These are phyloP conservation scores for Drosophila rellima DNA, from an alignment of 2,888 invertebrate species.

Conservation along the genomic window DNA sequence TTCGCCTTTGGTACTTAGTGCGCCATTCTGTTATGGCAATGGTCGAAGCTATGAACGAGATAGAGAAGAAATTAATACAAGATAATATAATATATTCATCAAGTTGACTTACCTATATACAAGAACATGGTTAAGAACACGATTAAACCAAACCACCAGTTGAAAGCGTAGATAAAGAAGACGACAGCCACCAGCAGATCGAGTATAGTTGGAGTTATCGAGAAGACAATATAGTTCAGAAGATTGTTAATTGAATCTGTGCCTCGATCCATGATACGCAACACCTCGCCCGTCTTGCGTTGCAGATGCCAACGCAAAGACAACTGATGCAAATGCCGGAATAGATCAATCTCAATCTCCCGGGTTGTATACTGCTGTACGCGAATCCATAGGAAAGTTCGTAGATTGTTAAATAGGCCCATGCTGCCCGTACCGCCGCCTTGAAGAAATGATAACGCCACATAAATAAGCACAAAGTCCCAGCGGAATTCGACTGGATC, in stretches of 20 bases:
- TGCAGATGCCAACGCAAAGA: conserved; percentile 98
- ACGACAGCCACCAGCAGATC: conserved; percentile 96
- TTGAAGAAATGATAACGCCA: conserved; percentile 95
- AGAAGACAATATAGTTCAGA: conserved; percentile 96
- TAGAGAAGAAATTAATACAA: background rate
- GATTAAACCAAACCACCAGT: conserved; percentile 97
- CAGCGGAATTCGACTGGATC: conserved; percentile 90
- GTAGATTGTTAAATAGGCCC: conserved; percentile 96
- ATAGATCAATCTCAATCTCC: conserved; percentile 95
- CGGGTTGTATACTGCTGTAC: conserved; percentile 98
- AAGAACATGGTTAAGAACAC: conserved; percentile 97
- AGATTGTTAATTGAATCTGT: conserved; percentile 98
- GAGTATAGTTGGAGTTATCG: conserved; percentile 95
- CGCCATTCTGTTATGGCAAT: conserved; percentile 98
- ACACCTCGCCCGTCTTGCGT: conserved; percentile 98
- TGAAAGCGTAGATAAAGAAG: conserved; percentile 95
- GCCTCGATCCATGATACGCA: conserved; percentile 98
- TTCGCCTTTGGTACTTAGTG: conserved; percentile 96
- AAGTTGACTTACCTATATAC: conserved; percentile 92
- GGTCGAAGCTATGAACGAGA: conserved; percentile 87
- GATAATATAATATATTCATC: background rate
- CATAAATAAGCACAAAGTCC: conserved; percentile 95
- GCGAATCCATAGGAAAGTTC: conserved; percentile 97
- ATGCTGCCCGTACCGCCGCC: conserved; percentile 97
- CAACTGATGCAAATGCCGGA: conserved; percentile 94